A percentile compares a stretch with the other conserved stretches of the same genome.
These are phyloP conservation scores for Pluvianellus socialis DNA, from an alignment of 2,113 vertebrate species.

Conservation along the genomic window DNA sequence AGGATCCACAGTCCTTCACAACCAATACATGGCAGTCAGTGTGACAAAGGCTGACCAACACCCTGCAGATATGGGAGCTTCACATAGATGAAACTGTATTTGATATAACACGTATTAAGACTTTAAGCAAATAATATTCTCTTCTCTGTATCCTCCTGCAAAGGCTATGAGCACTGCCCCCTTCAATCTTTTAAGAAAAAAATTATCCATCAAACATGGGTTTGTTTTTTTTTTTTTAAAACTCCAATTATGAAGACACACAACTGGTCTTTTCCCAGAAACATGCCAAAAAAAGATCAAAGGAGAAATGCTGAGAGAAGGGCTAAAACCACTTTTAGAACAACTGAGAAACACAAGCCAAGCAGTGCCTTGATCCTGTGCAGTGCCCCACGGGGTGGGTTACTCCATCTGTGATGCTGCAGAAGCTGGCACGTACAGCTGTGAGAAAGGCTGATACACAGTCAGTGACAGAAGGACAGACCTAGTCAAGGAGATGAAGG, in stretches of 20 bases:
- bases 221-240: background rate
- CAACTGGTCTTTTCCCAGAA: background rate
- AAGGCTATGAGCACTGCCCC: background rate
- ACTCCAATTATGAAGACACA: background rate
- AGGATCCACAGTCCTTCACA: background rate
- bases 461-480: background rate
- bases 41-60: background rate
- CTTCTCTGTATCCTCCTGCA: background rate
- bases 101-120: background rate
- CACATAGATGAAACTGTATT: background rate
- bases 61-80: background rate
- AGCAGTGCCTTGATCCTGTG: background rate
- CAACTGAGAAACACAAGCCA: background rate
- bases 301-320: background rate
- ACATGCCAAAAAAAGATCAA: background rate
- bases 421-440: background rate
- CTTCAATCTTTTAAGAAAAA: background rate
- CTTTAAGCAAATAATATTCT: background rate
- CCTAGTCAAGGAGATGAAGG: background rate
- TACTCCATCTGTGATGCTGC: background rate
- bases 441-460: background rate
- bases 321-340: background rate
- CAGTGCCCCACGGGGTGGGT: background rate
- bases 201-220: background rate
- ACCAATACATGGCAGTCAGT: accelerated